Percentiles rank a stretch among this genome's conserved stretches.
phyloP scores from a whole-genome alignment of 2,113 vertebrate genomes.

The Probosciger aterrimus region DNA sequence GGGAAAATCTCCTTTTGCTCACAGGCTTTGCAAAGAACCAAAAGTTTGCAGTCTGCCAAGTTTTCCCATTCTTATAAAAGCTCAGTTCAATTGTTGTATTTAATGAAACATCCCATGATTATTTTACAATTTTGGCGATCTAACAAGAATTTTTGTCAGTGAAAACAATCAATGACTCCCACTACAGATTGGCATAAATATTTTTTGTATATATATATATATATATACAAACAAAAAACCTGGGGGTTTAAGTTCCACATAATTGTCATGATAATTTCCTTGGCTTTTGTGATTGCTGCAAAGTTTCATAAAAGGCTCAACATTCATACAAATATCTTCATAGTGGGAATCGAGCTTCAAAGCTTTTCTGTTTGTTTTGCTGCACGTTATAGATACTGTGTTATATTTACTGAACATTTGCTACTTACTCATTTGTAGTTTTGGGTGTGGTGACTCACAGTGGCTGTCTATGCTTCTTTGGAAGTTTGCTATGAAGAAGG shows the following conservation, averaged over 20 bases:
- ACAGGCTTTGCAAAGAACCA: neutral
- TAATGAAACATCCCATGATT: neutral
- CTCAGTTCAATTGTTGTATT: neutral
- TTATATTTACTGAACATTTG: neutral
- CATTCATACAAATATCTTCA: neutral
- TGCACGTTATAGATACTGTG: neutral
- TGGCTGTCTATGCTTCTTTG: neutral
- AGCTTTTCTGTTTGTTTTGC: neutral
- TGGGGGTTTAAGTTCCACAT: neutral
- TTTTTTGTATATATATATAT: neutral
- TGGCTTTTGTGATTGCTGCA: neutral
- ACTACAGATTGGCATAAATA: neutral
- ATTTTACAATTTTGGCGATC: neutral
- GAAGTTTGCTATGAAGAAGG: neutral
- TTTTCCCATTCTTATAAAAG: neutral
- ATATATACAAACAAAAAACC: neutral
- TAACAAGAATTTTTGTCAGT: neutral
- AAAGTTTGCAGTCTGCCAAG: neutral
- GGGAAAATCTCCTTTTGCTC: neutral
- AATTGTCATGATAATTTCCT: neutral
- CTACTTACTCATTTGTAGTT: neutral
- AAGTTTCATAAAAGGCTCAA: neutral
- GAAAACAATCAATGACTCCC: neutral
- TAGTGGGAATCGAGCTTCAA: neutral
- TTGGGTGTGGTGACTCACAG: neutral